These are phyloP conservation scores for Chalcosyrphus nemorum DNA, from an alignment of 2,888 invertebrate species.

Conservation along the genomic window DNA sequence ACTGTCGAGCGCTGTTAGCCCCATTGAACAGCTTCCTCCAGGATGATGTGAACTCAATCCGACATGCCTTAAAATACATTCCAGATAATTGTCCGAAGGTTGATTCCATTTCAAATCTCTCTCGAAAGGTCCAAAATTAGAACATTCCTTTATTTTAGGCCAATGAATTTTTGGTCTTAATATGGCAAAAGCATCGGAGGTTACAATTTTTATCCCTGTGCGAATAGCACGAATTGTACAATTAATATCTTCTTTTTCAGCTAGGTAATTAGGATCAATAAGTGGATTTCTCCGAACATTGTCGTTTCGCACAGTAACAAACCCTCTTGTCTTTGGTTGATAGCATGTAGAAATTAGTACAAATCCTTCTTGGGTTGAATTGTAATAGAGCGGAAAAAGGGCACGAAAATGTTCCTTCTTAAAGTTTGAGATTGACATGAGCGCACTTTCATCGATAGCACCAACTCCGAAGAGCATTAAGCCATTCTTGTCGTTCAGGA, in stretches of 20 bases:
- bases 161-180: constrained; percentile 86
- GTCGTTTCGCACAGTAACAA: constrained; percentile 84
- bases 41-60: constrained; percentile 90
- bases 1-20: constrained; percentile 80
- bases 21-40: constrained; percentile 90
- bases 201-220: constrained; percentile 83
- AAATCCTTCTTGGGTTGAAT: constrained; percentile 86
- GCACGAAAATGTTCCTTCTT: constrained; percentile 85
- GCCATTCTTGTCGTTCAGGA: constrained; percentile 81
- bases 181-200: constrained; percentile 84
- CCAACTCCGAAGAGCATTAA: constrained; percentile 87
- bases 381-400: constrained; percentile 86
- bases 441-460: constrained; percentile 86
- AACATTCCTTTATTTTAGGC: constrained; percentile 86
- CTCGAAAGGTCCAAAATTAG: constrained; percentile 82
- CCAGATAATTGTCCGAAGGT: constrained; percentile 84
- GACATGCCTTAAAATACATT: constrained; percentile 86
- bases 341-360: constrained; percentile 86
- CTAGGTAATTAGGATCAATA: constrained; percentile 90
- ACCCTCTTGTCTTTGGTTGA: constrained; percentile 88
- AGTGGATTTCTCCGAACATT: constrained; percentile 85
- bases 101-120: constrained; percentile 79
- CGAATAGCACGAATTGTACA: constrained; percentile 86
- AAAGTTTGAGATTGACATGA: constrained; percentile 87
- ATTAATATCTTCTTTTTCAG: constrained; percentile 84